Evolutionary conservation across 2,113 vertebrate species (phyloP), one percentile per base, ranked within the genome.

Genomic region (Rhinoderma darwinii): DNA sequence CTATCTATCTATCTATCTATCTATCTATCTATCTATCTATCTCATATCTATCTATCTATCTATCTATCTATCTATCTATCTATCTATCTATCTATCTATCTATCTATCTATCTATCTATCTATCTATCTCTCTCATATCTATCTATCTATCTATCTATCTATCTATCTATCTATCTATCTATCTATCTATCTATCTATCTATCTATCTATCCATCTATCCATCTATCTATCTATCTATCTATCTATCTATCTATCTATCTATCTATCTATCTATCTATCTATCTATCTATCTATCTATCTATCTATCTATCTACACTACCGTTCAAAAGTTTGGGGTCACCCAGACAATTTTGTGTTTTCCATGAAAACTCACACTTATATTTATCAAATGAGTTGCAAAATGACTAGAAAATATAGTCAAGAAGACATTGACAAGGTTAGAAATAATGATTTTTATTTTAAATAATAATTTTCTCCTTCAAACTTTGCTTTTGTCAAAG

Each of bases 181-280:
- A 68, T 68, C n/a, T 68, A 68, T 68, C 11, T 30, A 68, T 68
- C n/a, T 68, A 68, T 68, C 25, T 30, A 66, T 30, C 20, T 61
- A 61, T 61, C 20, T 61, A 61, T 61, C 20, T 61, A 61, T 32
- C 7, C 15, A 70, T 70, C 27, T 66, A 70, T 70, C 27, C 35
- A 70, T 70, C 27, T 35, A 70, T 70, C 14, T 37, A 37, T 66
- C 20, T 61, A 61, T 61, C 20, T 61, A 61, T 61, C 20, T 61
- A 61, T 68, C n/a, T 68, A 32, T 68, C n/a, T 68, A 68, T 68
- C n/a, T 68, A 68, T 68, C 11, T 30, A 68, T 68, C n/a, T 68
- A 32, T 68, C n/a, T 68, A 68, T 68, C n/a, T 68, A 68, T 68
- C 11, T 30, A 68, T 68, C n/a, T 68, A 68, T 68, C n/a, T 68